A percentile compares a stretch with the other conserved stretches of the same genome.
Conservation (phyloP, 1,140 invertebrate genomes). For the Papilio polytes region DNA sequence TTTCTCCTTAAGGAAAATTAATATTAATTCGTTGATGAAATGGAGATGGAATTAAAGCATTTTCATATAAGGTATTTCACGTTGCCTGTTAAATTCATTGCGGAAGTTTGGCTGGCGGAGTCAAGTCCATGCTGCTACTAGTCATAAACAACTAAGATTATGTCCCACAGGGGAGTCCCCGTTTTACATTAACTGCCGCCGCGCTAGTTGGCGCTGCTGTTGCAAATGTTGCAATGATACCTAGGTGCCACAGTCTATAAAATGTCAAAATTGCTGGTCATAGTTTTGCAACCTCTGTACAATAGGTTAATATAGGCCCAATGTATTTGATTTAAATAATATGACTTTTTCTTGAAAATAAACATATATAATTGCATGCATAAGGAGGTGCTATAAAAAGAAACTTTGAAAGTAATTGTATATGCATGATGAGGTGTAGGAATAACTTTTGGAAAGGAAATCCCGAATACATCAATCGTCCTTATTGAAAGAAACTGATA, state of each 20-base stretch:
- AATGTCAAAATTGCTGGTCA: too few relatives aligned
- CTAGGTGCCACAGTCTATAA: not conserved
- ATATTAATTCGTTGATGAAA: not conserved
- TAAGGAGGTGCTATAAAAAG: not conserved
- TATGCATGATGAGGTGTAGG: not conserved
- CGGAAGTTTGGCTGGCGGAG: not conserved
- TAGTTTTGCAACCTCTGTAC: too few relatives aligned
- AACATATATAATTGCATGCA: not conserved
- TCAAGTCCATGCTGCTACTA: not conserved
- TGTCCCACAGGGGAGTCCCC: conserved; percentile 1
- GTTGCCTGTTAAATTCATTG: conserved; percentile 1
- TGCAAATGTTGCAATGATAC: not conserved
- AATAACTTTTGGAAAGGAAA: not conserved
- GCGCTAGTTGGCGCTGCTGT: not conserved
- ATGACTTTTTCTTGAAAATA: not conserved
- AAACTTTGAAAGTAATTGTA: not conserved
- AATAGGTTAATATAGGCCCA: too few relatives aligned
- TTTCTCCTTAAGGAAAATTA: not conserved
- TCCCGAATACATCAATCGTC: conserved; percentile 1
- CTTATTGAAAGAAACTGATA: conserved; percentile 19
- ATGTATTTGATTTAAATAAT: not conserved
- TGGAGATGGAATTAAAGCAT: not conserved
- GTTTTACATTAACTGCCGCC: not conserved
- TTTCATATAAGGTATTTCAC: conserved; percentile 5
- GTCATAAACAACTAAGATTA: conserved; percentile 20